A percentile compares a stretch with the other conserved stretches of the same genome.
These are phyloP conservation scores for Suricata suricatta DNA, from an alignment of 2,113 vertebrate genomes.

Conservation along the genomic window DNA sequence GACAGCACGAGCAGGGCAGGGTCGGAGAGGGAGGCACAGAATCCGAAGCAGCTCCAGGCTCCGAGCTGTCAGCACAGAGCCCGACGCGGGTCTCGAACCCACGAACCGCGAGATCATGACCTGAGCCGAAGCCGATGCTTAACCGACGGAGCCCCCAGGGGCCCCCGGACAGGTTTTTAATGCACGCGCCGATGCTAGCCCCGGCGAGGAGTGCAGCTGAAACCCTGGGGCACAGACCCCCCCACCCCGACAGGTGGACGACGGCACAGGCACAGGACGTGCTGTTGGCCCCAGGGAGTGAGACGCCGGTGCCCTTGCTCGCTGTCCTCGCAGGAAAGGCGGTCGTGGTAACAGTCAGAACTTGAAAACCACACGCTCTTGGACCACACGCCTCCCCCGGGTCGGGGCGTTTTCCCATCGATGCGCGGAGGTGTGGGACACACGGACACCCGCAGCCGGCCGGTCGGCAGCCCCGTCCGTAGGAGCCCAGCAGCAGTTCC, in stretches of 20 bases:
- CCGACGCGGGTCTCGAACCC: too few relatives aligned
- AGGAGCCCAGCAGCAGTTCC: accelerated
- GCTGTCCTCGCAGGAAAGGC: neutral
- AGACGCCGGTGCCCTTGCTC: accelerated
- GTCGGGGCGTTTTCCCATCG: accelerated
- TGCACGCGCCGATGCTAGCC: accelerated
- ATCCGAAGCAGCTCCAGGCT: too few relatives aligned
- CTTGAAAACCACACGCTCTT: accelerated
- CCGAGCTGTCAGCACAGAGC: too few relatives aligned
- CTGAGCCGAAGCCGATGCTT: too few relatives aligned
- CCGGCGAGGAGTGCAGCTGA: neutral
- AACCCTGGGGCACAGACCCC: accelerated
- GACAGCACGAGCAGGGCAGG: too few relatives aligned
- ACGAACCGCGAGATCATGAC: too few relatives aligned
- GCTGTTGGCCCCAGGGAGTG: accelerated
- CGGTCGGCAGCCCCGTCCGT: accelerated
- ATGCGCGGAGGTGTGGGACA: accelerated
- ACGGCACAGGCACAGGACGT: accelerated
- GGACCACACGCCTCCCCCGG: accelerated
- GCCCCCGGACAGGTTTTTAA: neutral
- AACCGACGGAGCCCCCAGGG: too few relatives aligned
- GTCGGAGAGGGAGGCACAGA: too few relatives aligned
- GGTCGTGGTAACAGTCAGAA: accelerated
- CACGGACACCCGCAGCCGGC: accelerated
- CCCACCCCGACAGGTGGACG: accelerated